Conservation (phyloP, 2,797 vertebrate species). For the Liasis olivaceus region DNA sequence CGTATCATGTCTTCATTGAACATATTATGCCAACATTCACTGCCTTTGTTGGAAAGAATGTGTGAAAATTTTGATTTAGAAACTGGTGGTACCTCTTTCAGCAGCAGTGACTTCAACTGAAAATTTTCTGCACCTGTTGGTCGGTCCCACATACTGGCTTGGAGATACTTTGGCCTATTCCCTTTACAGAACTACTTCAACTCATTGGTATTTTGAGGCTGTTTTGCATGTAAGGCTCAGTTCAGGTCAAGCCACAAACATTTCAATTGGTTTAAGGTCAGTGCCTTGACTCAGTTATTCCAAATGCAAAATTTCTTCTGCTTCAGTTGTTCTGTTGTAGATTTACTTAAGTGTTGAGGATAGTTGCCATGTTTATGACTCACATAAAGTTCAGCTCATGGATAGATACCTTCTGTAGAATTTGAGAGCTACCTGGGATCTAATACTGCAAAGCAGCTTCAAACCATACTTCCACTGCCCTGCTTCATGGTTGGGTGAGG, state of each 20-base stretch:
- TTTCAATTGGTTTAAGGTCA: neutral
- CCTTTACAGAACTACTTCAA: neutral
- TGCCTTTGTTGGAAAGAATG: neutral
- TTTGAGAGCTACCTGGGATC: neutral
- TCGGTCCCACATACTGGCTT: neutral
- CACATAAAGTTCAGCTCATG: neutral
- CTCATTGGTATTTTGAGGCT: neutral
- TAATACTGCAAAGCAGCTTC: neutral
- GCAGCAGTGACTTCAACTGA: neutral
- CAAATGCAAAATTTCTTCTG: neutral
- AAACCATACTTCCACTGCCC: neutral
- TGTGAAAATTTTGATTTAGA: neutral
- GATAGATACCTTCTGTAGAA: neutral
- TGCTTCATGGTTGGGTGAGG: neutral
- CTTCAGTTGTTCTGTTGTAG: neutral
- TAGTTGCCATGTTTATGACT: neutral
- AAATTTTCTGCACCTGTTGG: neutral
- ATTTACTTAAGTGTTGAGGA: neutral
- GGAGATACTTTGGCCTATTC: neutral
- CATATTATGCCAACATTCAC: neutral
- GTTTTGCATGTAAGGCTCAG: neutral
- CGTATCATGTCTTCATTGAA: neutral
- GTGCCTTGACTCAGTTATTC: neutral
- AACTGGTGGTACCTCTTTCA: neutral
- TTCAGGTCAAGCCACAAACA: neutral